Base-by-base conservation (phyloP, 1,140 invertebrate species). In the Andricus grossulariae region DNA sequence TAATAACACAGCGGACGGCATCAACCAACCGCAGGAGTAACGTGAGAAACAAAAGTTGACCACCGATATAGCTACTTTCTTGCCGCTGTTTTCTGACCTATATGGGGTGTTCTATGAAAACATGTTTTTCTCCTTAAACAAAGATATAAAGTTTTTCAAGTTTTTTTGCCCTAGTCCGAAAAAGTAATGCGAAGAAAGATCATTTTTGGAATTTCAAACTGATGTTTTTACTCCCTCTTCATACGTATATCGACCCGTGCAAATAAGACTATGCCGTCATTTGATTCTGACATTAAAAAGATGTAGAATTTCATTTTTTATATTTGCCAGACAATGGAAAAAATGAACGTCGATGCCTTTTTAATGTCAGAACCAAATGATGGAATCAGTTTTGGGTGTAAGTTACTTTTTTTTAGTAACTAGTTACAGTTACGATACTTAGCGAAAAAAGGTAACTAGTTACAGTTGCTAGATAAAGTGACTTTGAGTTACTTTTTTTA, bases 1-100 rank as follows among this genome's bases (percentile, higher is more conserved):
- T 60, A 60, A 60, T 32, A 60, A 60, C 21, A 60, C 25, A 60
- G 57, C 57, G 57, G 21, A 60, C 57, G 25, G 57, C 12, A 60
- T 60, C 25, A 60, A 60, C 11, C 21, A 60, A 60, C 57, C 57
- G 25, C 57, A 60, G 21, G 21, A 57, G 55, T 45, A 60, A 60
- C 57, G 57, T 60, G 21, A 60, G 57, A 60, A 45, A 45, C 39
- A 45, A 45, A 45, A 45, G 39, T 45, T 45, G 39, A 45, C 39
- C 39, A 45, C 39, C 39, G 2, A 45, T 45, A 8, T 60, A 32
- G 57, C 57, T 60, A 60, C 57, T 60, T 60, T 60, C 57, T 60
- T 60, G 57, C 13, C 21, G 21, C 12, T 32, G 12, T 25, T 32
- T 16, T 19, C 15, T 32, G 25, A 60, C 57, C 15, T 57, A 57